Conservation (phyloP, 2,888 invertebrate species). For the Yponomeuta malinellus region DNA sequence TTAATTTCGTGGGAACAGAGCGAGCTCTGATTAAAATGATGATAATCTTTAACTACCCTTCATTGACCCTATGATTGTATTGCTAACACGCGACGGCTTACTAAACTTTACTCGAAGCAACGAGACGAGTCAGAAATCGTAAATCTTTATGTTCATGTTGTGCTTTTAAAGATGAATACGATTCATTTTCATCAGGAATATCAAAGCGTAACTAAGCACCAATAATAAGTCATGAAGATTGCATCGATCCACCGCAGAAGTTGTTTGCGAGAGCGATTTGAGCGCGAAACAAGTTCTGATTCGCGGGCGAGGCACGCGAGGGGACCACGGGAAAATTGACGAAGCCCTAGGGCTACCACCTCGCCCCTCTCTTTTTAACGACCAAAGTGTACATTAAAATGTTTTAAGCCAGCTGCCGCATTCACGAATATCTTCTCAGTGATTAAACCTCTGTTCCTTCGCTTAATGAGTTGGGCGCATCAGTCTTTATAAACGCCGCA, state of each 20-base stretch:
- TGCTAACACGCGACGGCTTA: not conserved
- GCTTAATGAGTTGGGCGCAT: no score
- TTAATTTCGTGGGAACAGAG: not conserved
- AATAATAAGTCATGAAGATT: conserved; percentile 33
- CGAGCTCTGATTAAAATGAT: not conserved
- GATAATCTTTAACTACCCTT: not conserved
- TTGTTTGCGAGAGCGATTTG: conserved; percentile 30
- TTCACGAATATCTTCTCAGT: not conserved
- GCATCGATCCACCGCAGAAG: conserved; percentile 29
- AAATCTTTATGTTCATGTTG: not conserved
- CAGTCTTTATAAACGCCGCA: no score
- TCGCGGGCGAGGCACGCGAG: conserved; percentile 28
- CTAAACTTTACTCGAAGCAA: not conserved
- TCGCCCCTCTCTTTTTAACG: conserved; percentile 23
- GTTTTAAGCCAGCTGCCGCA: not conserved
- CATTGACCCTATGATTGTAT: not conserved
- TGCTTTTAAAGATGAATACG: not conserved
- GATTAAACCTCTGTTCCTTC: no score
- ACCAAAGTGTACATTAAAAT: conserved; percentile 7
- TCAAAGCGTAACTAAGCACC: conserved; percentile 37
- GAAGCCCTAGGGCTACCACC: conserved; percentile 33
- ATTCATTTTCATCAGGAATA: conserved; percentile 19
- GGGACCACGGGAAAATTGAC: conserved; percentile 24
- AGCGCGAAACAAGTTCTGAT: conserved; percentile 34
- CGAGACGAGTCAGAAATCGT: not conserved